These are phyloP conservation scores for Procambarus clarkii DNA, from an alignment of 1,140 invertebrate species.

Conservation along the genomic window DNA sequence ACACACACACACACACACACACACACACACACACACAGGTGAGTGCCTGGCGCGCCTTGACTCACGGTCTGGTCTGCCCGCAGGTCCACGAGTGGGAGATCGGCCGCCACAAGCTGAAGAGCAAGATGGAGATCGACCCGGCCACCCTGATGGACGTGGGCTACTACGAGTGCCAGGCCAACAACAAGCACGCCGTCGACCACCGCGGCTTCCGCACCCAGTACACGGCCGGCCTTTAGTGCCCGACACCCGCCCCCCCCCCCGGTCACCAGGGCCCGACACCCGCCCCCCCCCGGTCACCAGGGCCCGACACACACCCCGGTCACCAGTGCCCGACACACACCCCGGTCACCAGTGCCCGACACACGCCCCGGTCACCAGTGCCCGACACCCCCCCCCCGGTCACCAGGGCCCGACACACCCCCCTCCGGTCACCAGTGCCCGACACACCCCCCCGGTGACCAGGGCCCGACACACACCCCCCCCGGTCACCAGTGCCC, in stretches of 20 bases:
- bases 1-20: not conserved
- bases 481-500: too few species aligned
- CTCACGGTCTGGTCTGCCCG: not conserved
- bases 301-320: too few species aligned
- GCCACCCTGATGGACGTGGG: constrained; percentile 63
- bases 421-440: too few species aligned
- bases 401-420: too few species aligned
- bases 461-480: too few species aligned
- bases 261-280: too few species aligned
- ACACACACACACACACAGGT: not conserved
- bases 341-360: not conserved
- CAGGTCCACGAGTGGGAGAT: constrained; percentile 67
- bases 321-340: too few species aligned
- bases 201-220: constrained; percentile 58
- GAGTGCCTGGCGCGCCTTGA: too few species aligned
- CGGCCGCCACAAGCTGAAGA: constrained; percentile 58
- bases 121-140: constrained; percentile 66
- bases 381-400: too few species aligned
- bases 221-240: constrained; percentile 45
- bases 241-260: not conserved
- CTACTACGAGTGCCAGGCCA: constrained; percentile 63
- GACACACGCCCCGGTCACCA: not conserved
- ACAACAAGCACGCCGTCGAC: constrained; percentile 62
- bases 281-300: too few species aligned
- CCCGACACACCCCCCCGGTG: not conserved